A percentile compares a stretch with the other conserved stretches of the same genome.
phyloP scores from a whole-genome alignment of 2,797 vertebrate genomes.

The Phoxinus dragarum region DNA sequence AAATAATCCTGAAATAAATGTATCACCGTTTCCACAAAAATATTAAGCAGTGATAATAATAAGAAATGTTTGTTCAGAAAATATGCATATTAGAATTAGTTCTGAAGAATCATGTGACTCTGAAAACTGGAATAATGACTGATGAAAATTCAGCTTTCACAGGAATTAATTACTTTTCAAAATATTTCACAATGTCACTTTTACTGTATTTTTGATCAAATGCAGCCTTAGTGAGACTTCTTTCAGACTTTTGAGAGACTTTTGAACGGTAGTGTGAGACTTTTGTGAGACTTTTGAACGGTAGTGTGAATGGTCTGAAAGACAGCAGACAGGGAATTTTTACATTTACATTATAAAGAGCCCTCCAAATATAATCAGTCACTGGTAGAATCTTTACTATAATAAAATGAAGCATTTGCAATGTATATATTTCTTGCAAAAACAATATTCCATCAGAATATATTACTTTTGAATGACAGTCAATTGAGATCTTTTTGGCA shows the following conservation, averaged over 20 bases:
- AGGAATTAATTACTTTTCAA: not conserved
- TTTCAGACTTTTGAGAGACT: too few species aligned
- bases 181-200: not conserved
- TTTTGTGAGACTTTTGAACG: too few species aligned
- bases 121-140: not conserved
- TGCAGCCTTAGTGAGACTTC: not conserved
- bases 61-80: not conserved
- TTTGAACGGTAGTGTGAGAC: not conserved
- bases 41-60: not conserved
- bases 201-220: not conserved
- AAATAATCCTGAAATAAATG: too few species aligned
- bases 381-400: not conserved
- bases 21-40: too few species aligned
- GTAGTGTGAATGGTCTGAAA: not conserved
- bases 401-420: not conserved
- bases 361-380: not conserved
- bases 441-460: not conserved
- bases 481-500: not conserved
- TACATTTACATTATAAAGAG: not conserved
- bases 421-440: not conserved
- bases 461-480: conserved; percentile 10
- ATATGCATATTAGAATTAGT: not conserved
- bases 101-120: not conserved
- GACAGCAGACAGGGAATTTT: not conserved
- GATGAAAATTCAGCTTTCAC: not conserved